Base-by-base conservation (phyloP, 2,888 invertebrate genomes). In the Drosophila antonietae region DNA sequence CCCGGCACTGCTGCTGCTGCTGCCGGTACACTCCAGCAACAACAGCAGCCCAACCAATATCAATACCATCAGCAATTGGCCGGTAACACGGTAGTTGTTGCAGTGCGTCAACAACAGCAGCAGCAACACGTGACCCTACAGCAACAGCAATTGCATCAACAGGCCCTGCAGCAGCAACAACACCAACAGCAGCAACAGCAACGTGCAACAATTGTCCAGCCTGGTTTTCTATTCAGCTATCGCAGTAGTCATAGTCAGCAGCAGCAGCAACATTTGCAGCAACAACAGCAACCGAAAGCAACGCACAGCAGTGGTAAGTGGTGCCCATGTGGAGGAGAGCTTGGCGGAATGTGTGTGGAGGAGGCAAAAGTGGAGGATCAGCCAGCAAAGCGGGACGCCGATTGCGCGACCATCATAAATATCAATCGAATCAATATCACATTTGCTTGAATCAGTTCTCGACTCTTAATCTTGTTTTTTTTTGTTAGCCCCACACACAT, bases 221-320 rank as follows among this genome's bases (percentile, higher is more conserved):
- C 91, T 5, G 90, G 92, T 35, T 89, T 90, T 67, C 76, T 91
- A 28, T 91, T 90, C 64, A 91, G 87, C 68, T 92, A 91, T 71
- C 90, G 92, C 58, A 74, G 90, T 68, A 86, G 73, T 63, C 78
- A 76, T 65, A 79, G 58, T 39, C 90, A 87, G 46, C 75, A 51
- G 33, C 49, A 49, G n/a, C 49, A 72, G 37, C 74, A 68, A 39
- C 87, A 68, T 18, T 37, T 53, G 46, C 73, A 44, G 46, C 81
- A 68, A 15, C 76, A 61, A 20, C 83, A 78, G 15, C 73, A 68
- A 35, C 70, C 76, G 33, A 88, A 82, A 77, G 73, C 81, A 72
- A 76, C 88, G 49, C 90, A 79, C 66, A 80, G 80, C 75, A 91
- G 87, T 84, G 86, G 89, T 89, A 84, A 84, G 84, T 81, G 75